Evolutionary conservation across 2,113 vertebrate genomes (phyloP).

Genomic region (Ammodytes marinus): DNA sequence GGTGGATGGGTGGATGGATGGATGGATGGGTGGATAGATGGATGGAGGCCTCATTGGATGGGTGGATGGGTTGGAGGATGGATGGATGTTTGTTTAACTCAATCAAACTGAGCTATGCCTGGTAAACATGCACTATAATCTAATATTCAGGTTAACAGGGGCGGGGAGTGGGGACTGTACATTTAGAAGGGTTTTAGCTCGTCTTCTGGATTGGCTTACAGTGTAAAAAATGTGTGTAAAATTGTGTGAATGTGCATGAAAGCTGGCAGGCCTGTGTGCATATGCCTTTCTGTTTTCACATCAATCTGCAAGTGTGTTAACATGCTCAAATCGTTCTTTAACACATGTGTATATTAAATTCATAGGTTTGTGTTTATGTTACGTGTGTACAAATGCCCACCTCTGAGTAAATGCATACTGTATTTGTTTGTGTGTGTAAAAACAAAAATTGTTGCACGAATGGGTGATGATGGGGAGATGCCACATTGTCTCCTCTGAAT

Average conservation of each 20-base stretch:
- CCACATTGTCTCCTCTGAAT: constrained; percentile 51
- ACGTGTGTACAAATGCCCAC: neutral
- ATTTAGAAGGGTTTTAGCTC: constrained; percentile 21
- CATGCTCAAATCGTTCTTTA: neutral
- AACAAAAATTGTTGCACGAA: constrained; percentile 52
- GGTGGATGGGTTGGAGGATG: constrained; percentile 23
- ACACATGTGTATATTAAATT: too few species aligned
- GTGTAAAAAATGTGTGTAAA: neutral
- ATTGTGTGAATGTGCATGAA: neutral
- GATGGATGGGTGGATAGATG: too few species aligned
- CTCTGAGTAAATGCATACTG: neutral
- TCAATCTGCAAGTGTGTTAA: neutral
- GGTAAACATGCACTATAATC: constrained; percentile 35
- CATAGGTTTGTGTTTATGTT: constrained; percentile 5
- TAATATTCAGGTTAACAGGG: constrained; percentile 49
- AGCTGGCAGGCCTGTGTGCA: neutral
- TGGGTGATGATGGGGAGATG: constrained; percentile 30
- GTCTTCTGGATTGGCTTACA: neutral
- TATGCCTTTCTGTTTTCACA: neutral
- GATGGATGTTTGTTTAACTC: constrained; percentile 65
- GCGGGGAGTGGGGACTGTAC: neutral
- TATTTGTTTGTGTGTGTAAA: neutral
- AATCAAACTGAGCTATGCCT: constrained; percentile 62
- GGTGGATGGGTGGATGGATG: too few species aligned
- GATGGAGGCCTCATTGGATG: constrained; percentile 17